Evolutionary conservation across 2,888 invertebrate genomes (phyloP).

Genomic region (Tortricodes alternella): DNA sequence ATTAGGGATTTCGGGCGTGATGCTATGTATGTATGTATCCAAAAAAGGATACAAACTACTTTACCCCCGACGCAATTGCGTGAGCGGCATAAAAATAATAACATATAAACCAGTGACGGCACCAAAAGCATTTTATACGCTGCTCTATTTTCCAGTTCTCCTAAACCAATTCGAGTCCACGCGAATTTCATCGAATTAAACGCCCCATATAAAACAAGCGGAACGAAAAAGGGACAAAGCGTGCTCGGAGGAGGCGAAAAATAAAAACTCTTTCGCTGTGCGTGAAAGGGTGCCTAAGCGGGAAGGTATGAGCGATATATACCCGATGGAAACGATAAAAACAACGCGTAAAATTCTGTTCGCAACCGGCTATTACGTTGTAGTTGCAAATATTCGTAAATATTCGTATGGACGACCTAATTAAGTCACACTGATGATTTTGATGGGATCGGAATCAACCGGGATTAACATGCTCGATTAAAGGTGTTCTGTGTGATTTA

Average conservation of each 20-base stretch:
- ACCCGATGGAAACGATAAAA: slow-evolving; percentile 41
- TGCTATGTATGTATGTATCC: too few species aligned
- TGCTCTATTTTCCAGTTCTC: slow-evolving; percentile 53
- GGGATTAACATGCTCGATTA: too few species aligned
- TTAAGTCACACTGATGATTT: too few species aligned
- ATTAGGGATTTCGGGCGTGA: too few species aligned
- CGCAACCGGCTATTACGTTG: slow-evolving; percentile 11
- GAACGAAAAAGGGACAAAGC: slow-evolving; percentile 68
- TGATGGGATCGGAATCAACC: too few species aligned
- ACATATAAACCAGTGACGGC: slow-evolving; percentile 36
- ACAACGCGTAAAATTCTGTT: slow-evolving; percentile 32
- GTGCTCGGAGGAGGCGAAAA: slow-evolving; percentile 56
- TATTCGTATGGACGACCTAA: too few species aligned
- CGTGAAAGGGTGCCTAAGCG: slow-evolving; percentile 38
- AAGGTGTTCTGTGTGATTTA: too few species aligned
- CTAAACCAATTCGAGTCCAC: slow-evolving; percentile 65
- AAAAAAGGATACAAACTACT: not conserved
- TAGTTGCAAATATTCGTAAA: slow-evolving; percentile 8
- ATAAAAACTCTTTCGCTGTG: slow-evolving; percentile 52
- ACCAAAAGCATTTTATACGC: slow-evolving; percentile 45
- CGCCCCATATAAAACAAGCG: slow-evolving; percentile 73
- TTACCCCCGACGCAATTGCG: slow-evolving; percentile 8
- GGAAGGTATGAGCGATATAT: slow-evolving; percentile 35
- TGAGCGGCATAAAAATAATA: slow-evolving; percentile 18
- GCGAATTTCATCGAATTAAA: slow-evolving; percentile 74